These are phyloP conservation scores for Semnornis frantzii DNA, from an alignment of 2,113 vertebrate species.

Conservation along the genomic window DNA sequence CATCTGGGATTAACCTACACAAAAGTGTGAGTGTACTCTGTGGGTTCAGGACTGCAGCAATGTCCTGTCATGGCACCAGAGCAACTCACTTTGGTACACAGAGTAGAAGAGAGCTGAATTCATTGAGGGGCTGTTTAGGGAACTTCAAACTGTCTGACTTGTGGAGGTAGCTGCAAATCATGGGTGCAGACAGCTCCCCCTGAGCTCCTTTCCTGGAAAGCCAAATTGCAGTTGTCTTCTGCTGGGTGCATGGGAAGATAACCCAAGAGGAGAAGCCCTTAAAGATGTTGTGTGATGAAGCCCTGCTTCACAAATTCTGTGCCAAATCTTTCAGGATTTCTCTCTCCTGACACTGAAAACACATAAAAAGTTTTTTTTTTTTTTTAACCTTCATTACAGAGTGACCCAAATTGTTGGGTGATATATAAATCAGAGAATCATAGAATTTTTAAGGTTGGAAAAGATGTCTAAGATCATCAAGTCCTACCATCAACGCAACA, in stretches of 20 bases:
- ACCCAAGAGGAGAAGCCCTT: not conserved
- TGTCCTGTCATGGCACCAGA: not conserved
- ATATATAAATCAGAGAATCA: not conserved
- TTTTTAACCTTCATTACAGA: not conserved
- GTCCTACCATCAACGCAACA: too few relatives aligned
- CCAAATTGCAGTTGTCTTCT: not conserved
- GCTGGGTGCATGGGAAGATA: not conserved
- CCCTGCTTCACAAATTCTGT: not conserved
- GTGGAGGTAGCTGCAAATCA: not conserved
- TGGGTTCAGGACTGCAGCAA: not conserved
- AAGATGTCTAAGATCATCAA: too few relatives aligned
- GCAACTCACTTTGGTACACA: not conserved
- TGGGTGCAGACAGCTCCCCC: not conserved
- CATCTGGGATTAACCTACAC: not conserved
- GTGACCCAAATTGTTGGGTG: not conserved
- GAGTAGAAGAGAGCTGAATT: not conserved
- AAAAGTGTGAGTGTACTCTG: not conserved
- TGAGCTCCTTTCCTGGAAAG: not conserved
- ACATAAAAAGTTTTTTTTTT: not conserved
- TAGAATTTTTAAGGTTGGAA: too few relatives aligned
- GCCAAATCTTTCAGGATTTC: not conserved
- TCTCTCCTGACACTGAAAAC: not conserved
- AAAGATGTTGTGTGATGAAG: not conserved
- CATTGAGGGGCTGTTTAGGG: fast-evolving
- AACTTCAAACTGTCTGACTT: not conserved